Conservation (phyloP, 2,888 invertebrate genomes). For the Netelia fuscicornis region DNA sequence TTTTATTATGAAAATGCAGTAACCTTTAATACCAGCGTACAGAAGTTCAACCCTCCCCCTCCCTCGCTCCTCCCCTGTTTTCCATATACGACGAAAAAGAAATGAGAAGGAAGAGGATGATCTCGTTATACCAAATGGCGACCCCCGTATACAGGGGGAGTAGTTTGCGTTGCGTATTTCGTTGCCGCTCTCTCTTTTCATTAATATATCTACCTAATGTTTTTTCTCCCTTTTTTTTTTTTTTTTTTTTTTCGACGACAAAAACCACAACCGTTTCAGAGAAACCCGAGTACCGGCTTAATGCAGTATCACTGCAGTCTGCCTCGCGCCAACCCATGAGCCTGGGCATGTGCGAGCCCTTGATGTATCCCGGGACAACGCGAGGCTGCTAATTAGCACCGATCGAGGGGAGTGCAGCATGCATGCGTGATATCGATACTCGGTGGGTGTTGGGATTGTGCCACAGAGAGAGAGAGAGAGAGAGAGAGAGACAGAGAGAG, state of each 20-base stretch:
- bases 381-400: slow-evolving; percentile 63
- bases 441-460: slow-evolving; percentile 14
- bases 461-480: background rate
- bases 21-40: too few species aligned
- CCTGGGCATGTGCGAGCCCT: slow-evolving; percentile 29
- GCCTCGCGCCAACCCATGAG: background rate
- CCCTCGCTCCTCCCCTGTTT: too few species aligned
- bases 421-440: slow-evolving; percentile 53
- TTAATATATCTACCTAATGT: slow-evolving; percentile 7
- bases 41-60: too few species aligned
- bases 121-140: slow-evolving; percentile 23
- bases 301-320: slow-evolving; percentile 33
- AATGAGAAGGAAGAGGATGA: slow-evolving; percentile 4
- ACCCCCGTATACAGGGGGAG: too few species aligned
- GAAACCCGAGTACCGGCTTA: background rate
- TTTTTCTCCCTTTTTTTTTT: background rate
- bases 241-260: background rate
- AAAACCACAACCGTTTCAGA: background rate
- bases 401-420: slow-evolving; percentile 62
- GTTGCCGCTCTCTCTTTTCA: background rate
- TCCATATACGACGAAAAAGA: slow-evolving; percentile 1
- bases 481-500: background rate
- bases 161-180: background rate
- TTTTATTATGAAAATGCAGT: too few species aligned
- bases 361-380: slow-evolving; percentile 46